These are phyloP conservation scores for Varanus salvator DNA, from an alignment of 2,113 vertebrate species.

Conservation along the genomic window DNA sequence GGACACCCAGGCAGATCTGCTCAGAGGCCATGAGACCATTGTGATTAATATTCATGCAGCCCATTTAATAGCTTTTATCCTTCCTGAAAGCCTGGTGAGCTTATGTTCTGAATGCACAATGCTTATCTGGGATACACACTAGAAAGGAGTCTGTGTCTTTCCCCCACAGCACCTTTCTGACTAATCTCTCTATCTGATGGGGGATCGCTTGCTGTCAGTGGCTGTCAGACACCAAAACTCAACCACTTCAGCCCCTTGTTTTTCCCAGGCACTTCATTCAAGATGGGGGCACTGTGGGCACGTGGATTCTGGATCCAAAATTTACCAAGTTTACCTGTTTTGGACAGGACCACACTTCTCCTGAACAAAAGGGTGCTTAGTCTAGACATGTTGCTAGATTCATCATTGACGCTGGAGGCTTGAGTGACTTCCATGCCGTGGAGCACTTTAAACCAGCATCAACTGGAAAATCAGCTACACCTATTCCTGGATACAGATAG, in stretches of 20 bases:
- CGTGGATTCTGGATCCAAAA: too few relatives aligned
- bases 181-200: not conserved
- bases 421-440: too few relatives aligned
- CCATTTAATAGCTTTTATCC: constrained; percentile 48
- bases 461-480: too few relatives aligned
- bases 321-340: too few relatives aligned
- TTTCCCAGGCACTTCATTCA: not conserved
- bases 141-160: constrained; percentile 40
- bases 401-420: too few relatives aligned
- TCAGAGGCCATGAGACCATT: not conserved
- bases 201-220: not conserved
- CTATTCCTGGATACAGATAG: too few relatives aligned
- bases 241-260: not conserved
- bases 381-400: too few relatives aligned
- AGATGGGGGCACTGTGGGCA: too few relatives aligned
- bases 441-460: too few relatives aligned
- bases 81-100: constrained; percentile 7
- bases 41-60: constrained; percentile 57
- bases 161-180: constrained; percentile 3
- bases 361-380: too few relatives aligned
- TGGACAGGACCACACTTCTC: too few relatives aligned
- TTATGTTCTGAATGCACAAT: not conserved
- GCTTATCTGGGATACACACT: not conserved
- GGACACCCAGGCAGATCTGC: constrained; percentile 50
- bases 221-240: rapidly evolving